Percentiles rank a stretch among this genome's conserved stretches.
Conservation (phyloP, 35 echinoderm and acorn worm genomes). For the Hemicentrotus pulcherrimus region DNA sequence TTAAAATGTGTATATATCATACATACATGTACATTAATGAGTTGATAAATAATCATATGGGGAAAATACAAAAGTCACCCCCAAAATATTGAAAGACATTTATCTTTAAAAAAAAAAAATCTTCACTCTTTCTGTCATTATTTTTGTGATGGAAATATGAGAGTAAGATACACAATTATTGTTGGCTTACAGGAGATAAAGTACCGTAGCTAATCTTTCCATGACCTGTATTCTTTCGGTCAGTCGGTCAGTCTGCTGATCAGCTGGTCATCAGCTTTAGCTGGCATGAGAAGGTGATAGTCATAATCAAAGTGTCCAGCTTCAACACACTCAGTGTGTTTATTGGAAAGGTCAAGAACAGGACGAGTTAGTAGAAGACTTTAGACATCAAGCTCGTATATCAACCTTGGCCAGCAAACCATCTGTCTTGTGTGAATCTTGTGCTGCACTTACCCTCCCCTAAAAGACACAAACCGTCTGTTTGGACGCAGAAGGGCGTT, state of each 20-base stretch:
- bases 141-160: no score
- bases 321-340: not conserved
- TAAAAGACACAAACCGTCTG: not conserved
- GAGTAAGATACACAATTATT: not conserved
- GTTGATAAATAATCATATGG: no score
- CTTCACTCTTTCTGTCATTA: no score
- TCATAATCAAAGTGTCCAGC: not conserved
- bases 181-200: not conserved
- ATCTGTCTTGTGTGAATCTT: not conserved
- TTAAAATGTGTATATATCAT: no score
- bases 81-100: no score
- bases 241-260: not conserved
- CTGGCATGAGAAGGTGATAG: not conserved
- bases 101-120: no score
- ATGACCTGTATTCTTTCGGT: not conserved
- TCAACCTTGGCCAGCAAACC: not conserved
- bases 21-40: no score
- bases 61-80: no score
- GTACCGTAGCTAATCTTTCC: not conserved
- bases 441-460: not conserved
- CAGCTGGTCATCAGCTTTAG: not conserved
- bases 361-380: not conserved
- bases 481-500: no score
- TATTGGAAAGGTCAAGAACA: not conserved
- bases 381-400: not conserved